These are phyloP conservation scores for Hydractinia echinata DNA, from an alignment of 30 jellyfish, hydroid and myxozoan genomes.

Conservation along the genomic window DNA sequence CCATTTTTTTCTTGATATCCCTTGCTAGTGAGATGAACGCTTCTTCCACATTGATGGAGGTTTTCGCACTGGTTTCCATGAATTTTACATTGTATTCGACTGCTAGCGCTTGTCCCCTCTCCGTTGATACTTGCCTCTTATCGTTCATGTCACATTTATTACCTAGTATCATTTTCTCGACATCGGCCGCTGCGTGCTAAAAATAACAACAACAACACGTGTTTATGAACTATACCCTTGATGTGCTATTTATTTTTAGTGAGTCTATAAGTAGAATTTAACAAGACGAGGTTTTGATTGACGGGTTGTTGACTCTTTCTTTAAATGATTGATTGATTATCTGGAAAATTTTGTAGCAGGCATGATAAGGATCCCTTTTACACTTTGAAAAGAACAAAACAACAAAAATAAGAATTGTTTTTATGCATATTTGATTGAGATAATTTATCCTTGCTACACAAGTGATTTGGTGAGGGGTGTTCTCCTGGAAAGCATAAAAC, in stretches of 20 bases:
- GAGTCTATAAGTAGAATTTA: too few relatives aligned
- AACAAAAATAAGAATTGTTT: too few relatives aligned
- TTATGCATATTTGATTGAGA: too few relatives aligned
- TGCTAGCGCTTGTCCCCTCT: conserved; percentile 70
- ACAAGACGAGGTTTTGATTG: too few relatives aligned
- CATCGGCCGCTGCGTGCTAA: conserved; percentile 96
- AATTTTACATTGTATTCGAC: conserved; percentile 51
- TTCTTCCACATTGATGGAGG: conserved; percentile 70
- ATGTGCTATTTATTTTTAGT: not conserved
- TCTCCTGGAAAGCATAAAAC: too few relatives aligned
- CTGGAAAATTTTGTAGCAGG: too few relatives aligned
- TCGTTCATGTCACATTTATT: conserved; percentile 94
- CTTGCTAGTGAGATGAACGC: conserved; percentile 70
- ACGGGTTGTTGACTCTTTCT: too few relatives aligned
- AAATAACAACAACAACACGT: not conserved
- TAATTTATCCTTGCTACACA: too few relatives aligned
- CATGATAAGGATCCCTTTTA: too few relatives aligned
- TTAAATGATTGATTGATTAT: too few relatives aligned
- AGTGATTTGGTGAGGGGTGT: too few relatives aligned
- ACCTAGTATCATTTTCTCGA: conserved; percentile 87
- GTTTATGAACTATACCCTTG: not conserved
- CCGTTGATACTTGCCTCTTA: conserved; percentile 76
- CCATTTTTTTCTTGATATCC: conserved; percentile 78
- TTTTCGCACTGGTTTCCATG: conserved; percentile 90
- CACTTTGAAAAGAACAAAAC: too few relatives aligned